Evolutionary conservation across 2,888 invertebrate genomes (phyloP), one percentile per base, ranked within the genome.

Genomic region (Melanostoma scalare): DNA sequence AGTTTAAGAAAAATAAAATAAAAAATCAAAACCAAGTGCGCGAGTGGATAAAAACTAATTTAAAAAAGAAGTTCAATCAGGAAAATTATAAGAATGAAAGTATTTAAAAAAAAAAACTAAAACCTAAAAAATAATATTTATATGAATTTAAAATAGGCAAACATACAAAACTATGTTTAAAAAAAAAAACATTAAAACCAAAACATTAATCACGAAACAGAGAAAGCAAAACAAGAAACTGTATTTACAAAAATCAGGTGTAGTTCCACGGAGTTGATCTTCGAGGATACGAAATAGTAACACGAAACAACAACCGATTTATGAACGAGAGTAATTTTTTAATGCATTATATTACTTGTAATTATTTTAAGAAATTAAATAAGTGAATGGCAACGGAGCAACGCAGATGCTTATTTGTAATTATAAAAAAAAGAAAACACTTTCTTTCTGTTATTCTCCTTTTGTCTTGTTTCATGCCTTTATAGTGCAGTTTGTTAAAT

Each of bases 41-140:
- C 33, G 40, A 50, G 40, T 56, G 63, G 48, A 35, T 53, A 76
- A 53, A 61, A 42, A 63, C 20, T 33, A 36, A 46, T 55, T 33
- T 46, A 6, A 56, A 20, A 42, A 44, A 38, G 9, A 40, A 63
- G 48, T 63, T 82, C 46, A 82, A 82, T 82, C 82, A 82, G 78
- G 78, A 78, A 82, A 56, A 46, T 50, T 33, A 73, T 73, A 73
- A 82, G 78, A 82, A 78, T 82, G 78, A 78, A 20, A 72, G 71
- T 68, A 68, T 78, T 71, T 53, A 68, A 63, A 72, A 52, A 55
- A 63, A 63, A 52, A 40, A 61, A 20, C 61, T 40, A 36, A 55
- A 68, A 58, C 31, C 60, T 56, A 69, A 68, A 67, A 10, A 58
- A 42, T 46, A 71, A 56, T 71, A 65, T 52, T 71, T 63, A 71